A percentile compares a stretch with the other conserved stretches of the same genome.
phyloP scores from a whole-genome alignment of 2,113 vertebrate genomes.

The Microtus pennsylvanicus region DNA sequence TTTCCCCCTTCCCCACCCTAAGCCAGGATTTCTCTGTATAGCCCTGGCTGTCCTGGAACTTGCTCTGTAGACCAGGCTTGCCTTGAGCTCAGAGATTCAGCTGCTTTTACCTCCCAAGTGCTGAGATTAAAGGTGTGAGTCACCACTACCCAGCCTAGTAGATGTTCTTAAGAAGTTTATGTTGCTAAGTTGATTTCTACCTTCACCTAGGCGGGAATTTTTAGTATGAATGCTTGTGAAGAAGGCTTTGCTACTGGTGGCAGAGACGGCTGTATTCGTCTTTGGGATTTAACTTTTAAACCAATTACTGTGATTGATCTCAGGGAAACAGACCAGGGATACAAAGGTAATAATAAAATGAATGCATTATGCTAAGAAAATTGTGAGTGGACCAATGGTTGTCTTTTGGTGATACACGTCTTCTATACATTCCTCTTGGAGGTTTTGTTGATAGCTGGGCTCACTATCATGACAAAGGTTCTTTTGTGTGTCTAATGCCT shows the following conservation, averaged over 20 bases:
- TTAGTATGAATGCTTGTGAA: constrained; percentile 99
- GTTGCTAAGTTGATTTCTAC: constrained; percentile 73
- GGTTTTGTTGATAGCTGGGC: neutral
- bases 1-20: neutral
- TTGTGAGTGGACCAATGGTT: neutral
- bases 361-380: neutral
- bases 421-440: neutral
- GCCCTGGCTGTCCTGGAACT: neutral
- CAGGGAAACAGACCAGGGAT: constrained; percentile 99
- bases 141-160: neutral
- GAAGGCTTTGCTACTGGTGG: constrained; percentile 99
- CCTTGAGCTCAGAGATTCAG: neutral
- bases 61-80: neutral
- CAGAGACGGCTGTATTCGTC: constrained; percentile 96
- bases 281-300: constrained; percentile 99
- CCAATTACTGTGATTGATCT: constrained; percentile 99
- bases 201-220: constrained; percentile 96
- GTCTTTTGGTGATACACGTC: neutral
- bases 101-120: neutral
- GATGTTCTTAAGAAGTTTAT: constrained; percentile 4
- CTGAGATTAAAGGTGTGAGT: neutral
- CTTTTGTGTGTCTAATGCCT: neutral
- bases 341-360: constrained; percentile 93
- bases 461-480: neutral
- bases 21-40: neutral